Percentiles rank a stretch among this genome's conserved stretches.
These are phyloP conservation scores for Oscheius onirici DNA, from an alignment of 2,888 invertebrate species.

Conservation along the genomic window DNA sequence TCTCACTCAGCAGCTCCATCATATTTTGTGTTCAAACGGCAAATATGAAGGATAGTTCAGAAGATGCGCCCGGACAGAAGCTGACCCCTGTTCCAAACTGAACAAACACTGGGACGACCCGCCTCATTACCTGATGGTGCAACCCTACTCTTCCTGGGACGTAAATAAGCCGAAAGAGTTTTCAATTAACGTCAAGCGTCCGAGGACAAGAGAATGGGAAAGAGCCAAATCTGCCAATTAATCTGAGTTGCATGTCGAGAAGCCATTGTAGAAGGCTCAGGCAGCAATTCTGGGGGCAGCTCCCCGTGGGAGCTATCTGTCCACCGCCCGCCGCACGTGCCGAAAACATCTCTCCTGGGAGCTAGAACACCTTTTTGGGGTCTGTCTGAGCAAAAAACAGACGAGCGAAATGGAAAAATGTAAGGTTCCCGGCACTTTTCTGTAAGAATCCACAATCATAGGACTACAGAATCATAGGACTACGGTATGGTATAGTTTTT, in stretches of 20 bases:
- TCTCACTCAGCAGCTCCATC: too few species aligned
- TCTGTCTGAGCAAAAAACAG: too few species aligned
- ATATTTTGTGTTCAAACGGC: too few species aligned
- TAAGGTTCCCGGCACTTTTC: too few species aligned
- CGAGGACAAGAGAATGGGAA: not conserved
- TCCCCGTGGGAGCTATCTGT: slow-evolving; percentile 20
- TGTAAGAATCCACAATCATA: too few species aligned
- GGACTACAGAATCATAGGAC: too few species aligned
- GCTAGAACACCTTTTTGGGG: not conserved
- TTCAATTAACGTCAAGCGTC: slow-evolving; percentile 1
- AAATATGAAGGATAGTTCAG: too few species aligned
- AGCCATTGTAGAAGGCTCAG: slow-evolving; percentile 8
- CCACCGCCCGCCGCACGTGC: slow-evolving; percentile 6
- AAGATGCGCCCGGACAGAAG: too few species aligned
- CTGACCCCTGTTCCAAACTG: too few species aligned
- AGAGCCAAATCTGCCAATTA: slow-evolving; percentile 18
- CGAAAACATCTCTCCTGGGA: slow-evolving; percentile 24
- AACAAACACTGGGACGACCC: not conserved
- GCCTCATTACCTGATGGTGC: slow-evolving; percentile 31
- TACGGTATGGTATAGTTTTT: too few species aligned
- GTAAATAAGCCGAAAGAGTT: slow-evolving; percentile 6
- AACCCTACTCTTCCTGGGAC: not conserved
- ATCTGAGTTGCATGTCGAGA: slow-evolving; percentile 21
- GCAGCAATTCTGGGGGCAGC: slow-evolving; percentile 7
- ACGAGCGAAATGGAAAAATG: too few species aligned